Percentiles rank a stretch among this genome's conserved stretches.
phyloP scores from a whole-genome alignment of 2,888 invertebrate genomes.

The Epinotia nisella region DNA sequence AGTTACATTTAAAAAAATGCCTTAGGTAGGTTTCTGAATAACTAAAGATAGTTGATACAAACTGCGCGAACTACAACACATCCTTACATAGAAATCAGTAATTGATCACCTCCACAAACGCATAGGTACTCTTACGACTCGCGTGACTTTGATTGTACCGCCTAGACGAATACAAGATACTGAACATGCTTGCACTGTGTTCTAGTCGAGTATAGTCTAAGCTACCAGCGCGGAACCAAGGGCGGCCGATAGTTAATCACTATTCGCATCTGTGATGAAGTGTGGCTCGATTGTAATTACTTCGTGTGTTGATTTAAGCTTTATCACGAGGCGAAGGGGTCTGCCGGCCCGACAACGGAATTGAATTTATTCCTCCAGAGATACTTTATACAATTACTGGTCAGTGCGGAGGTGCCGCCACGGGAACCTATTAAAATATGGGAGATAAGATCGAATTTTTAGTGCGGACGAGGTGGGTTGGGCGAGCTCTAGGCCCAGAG shows the following conservation, averaged over 20 bases:
- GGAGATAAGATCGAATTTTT: slow-evolving; percentile 81
- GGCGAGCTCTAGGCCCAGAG: slow-evolving; percentile 55
- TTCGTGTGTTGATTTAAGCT: slow-evolving; percentile 83
- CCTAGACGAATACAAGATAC: not conserved
- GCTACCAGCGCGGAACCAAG: slow-evolving; percentile 63
- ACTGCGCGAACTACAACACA: too few species aligned
- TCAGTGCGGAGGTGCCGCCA: slow-evolving; percentile 74
- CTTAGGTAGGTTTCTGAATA: too few species aligned
- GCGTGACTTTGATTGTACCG: not conserved
- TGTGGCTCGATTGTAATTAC: slow-evolving; percentile 81
- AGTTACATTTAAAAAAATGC: too few species aligned
- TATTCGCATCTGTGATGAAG: slow-evolving; percentile 81
- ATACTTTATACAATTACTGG: slow-evolving; percentile 79
- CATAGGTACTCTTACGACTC: not conserved
- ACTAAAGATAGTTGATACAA: too few species aligned
- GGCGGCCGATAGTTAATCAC: slow-evolving; percentile 75
- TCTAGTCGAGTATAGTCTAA: slow-evolving; percentile 46
- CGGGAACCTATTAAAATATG: slow-evolving; percentile 84
- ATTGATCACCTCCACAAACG: not conserved
- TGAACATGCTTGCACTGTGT: slow-evolving; percentile 3
- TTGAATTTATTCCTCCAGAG: slow-evolving; percentile 76
- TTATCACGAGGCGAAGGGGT: slow-evolving; percentile 71
- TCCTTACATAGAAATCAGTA: not conserved
- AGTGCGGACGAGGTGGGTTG: slow-evolving; percentile 79
- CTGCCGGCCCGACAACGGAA: slow-evolving; percentile 60